phyloP scores from a whole-genome alignment of 2,888 invertebrate genomes.

The Sphaeridia pumilis region DNA sequence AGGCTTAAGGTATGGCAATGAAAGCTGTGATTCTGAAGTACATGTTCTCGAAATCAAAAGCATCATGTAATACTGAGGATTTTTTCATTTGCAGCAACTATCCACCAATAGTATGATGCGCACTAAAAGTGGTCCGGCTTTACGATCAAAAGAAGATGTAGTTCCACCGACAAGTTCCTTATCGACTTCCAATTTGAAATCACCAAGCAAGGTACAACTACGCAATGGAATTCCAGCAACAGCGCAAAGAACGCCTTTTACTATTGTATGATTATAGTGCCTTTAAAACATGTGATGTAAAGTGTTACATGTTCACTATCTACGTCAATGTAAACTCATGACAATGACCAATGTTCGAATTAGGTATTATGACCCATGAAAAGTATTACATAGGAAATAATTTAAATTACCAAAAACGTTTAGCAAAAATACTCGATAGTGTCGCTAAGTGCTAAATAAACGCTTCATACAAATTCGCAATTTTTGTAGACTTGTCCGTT shows the following conservation, averaged over 20 bases:
- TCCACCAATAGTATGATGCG: neutral
- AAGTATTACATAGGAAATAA: too few relatives aligned
- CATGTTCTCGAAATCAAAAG: neutral
- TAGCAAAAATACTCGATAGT: too few relatives aligned
- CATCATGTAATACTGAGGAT: neutral
- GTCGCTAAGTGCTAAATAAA: too few relatives aligned
- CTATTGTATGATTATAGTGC: neutral
- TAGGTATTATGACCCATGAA: too few relatives aligned
- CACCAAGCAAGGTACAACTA: neutral
- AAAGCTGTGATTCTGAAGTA: neutral
- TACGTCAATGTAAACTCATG: neutral
- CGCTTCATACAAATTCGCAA: too few relatives aligned
- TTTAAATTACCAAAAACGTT: too few relatives aligned
- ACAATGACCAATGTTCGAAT: too few relatives aligned
- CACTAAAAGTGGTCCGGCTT: constrained; percentile 5
- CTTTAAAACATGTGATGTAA: too few relatives aligned
- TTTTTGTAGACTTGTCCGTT: too few relatives aligned
- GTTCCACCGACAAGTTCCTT: neutral
- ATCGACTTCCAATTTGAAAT: neutral
- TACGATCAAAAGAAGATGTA: neutral
- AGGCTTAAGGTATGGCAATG: constrained; percentile 13
- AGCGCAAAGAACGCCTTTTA: neutral
- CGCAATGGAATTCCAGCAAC: neutral
- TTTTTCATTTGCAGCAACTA: constrained; percentile 3
- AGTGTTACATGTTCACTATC: neutral